phyloP scores from a whole-genome alignment of 2,888 invertebrate genomes.

The Eulithis testata region DNA sequence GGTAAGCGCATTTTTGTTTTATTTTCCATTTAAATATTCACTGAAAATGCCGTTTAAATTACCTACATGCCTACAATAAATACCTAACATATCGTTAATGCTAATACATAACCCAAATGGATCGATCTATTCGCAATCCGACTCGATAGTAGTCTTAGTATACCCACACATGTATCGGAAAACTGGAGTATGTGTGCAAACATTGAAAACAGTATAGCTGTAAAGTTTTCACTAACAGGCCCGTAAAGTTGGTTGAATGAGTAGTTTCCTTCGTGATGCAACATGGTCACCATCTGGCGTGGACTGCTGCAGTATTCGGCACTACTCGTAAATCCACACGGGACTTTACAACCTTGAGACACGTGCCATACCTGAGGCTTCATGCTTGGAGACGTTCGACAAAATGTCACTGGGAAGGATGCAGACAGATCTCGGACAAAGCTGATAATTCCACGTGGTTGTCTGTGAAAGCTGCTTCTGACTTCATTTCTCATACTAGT shows the following conservation, averaged over 20 bases:
- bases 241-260: slow-evolving; percentile 7
- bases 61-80: too few relatives aligned
- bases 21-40: too few relatives aligned
- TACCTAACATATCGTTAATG: too few relatives aligned
- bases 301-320: slow-evolving; percentile 51
- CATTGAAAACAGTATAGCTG: neutral
- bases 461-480: too few relatives aligned
- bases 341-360: slow-evolving; percentile 55
- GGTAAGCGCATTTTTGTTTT: too few relatives aligned
- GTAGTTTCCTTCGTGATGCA: slow-evolving; percentile 42
- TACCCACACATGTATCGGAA: neutral
- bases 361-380: slow-evolving; percentile 34
- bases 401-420: neutral
- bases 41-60: too few relatives aligned
- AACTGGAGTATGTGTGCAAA: neutral
- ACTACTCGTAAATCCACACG: slow-evolving; percentile 59
- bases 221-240: slow-evolving; percentile 1
- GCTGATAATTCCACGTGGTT: neutral
- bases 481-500: too few relatives aligned
- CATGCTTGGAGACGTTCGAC: neutral
- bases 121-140: too few relatives aligned
- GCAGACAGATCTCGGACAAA: neutral
- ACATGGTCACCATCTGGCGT: slow-evolving; percentile 54
- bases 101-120: too few relatives aligned
- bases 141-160: too few relatives aligned